Percentiles rank a stretch among this genome's conserved stretches.
phyloP scores from a whole-genome alignment of 2,113 vertebrate species.

The Pavo muticus region DNA sequence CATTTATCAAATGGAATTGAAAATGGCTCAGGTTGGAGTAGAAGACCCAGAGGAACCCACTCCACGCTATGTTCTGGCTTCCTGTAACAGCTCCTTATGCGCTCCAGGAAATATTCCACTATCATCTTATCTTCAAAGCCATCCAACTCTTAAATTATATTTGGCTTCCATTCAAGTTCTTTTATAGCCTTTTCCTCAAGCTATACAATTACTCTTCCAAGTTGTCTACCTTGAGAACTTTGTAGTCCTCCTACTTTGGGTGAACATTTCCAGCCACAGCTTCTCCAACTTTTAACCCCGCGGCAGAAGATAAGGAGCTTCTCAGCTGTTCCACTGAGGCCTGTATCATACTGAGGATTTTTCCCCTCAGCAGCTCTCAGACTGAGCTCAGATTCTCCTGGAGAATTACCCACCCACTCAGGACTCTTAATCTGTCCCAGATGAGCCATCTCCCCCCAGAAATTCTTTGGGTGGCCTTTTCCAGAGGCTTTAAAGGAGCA shows the following conservation, averaged over 20 bases:
- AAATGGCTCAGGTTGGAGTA: not conserved
- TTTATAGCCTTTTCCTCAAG: conserved; percentile 25
- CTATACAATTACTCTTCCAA: not conserved
- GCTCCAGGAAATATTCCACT: conserved; percentile 19
- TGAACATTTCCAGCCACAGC: not conserved
- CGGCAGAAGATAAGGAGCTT: not conserved
- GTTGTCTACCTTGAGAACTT: not conserved
- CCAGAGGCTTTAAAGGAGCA: not conserved
- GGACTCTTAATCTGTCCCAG: not conserved
- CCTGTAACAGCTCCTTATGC: not conserved
- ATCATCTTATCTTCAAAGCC: conserved; percentile 31
- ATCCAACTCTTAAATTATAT: not conserved
- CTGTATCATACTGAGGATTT: not conserved
- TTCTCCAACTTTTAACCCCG: not conserved
- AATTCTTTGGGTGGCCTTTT: not conserved
- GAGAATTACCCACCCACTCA: not conserved
- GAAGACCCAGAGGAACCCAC: not conserved
- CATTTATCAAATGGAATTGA: not conserved
- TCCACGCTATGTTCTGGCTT: not conserved
- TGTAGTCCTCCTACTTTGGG: not conserved
- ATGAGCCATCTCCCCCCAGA: not conserved
- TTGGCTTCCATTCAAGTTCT: conserved; percentile 36
- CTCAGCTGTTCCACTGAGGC: not conserved
- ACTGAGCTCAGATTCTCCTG: not conserved
- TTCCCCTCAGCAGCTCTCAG: not conserved